Evolutionary conservation across 1,140 invertebrate species (phyloP), one percentile per base, ranked within the genome.

Genomic region (Dendrolimus punctatus): DNA sequence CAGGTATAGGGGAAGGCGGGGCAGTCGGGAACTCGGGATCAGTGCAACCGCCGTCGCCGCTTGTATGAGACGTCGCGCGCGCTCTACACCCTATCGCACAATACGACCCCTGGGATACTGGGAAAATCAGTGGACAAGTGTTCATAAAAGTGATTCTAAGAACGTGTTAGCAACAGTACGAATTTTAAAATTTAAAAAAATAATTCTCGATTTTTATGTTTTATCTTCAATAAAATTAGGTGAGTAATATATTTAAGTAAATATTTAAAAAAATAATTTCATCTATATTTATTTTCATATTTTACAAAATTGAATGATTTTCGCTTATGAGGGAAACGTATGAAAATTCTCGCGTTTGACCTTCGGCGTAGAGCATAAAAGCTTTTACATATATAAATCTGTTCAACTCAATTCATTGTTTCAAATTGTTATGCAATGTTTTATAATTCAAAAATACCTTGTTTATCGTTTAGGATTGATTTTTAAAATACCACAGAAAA

Each of bases 1-100:
- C 78, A 81, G 78, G 78, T 79, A 71, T 54, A 60, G 64, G 69
- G 64, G 61, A 62, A 56, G 53, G 60, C 49, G 73, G 72, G 78
- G 61, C 69, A 71, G 68, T 62, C 66, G 73, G 64, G 63, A 49
- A 39, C 36, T 46, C 58, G 69, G 69, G 64, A 70, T 52, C 73
- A 80, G 77, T 78, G 66, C 75, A 71, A 67, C 51, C 68, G 72
- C 55, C 57, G 65, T 62, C 66, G 51, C 64, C 50, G 64, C 49
- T 60, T 48, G 52, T 49, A 39, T 54, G 55, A 64, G 64, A 75
- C 76, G 76, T 53, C 62, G 53, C 68, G 63, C 64, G 59, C 66
- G 58, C 57, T 51, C 53, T 38, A 46, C 51, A 36, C 42, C 10
- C 36, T 49, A 46, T 52, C 51, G 47, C 47, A 54, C 45, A 53